Conservation (phyloP, 2,797 vertebrate genomes). For the Helicolenus hilgendorfi region DNA sequence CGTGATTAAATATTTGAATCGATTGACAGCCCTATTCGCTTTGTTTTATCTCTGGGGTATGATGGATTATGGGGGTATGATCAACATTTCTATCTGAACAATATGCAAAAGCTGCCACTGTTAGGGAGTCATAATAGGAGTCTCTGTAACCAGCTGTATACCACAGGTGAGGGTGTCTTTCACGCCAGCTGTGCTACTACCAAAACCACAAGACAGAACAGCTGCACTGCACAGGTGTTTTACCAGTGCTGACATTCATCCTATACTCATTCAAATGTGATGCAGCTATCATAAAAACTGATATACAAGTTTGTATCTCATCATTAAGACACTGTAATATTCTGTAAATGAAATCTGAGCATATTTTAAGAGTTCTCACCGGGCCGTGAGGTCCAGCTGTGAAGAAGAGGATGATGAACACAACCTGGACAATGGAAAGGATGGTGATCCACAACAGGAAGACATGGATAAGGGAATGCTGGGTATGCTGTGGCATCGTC, state of each 20-base stretch:
- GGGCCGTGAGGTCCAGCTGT: conserved; percentile 24
- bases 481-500: conserved; percentile 76
- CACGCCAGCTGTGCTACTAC: conserved; percentile 61
- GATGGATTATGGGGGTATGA: not conserved
- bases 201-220: conserved; percentile 72
- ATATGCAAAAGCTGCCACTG: not conserved
- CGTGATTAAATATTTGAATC: no score
- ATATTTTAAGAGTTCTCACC: conserved; percentile 71
- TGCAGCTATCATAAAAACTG: not conserved
- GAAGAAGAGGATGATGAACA: conserved; percentile 74
- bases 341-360: not conserved
- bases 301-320: not conserved
- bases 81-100: not conserved
- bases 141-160: conserved; percentile 26
- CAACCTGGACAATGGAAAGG: conserved; percentile 75
- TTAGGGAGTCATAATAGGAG: not conserved
- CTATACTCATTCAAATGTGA: not conserved
- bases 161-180: conserved; percentile 51
- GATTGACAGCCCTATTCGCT: no score
- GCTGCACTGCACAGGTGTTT: conserved; percentile 40
- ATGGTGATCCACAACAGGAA: conserved; percentile 83
- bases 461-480: conserved; percentile 58
- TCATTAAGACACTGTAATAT: not conserved
- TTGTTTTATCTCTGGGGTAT: not conserved
- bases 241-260: not conserved